phyloP scores from a whole-genome alignment of 2,888 invertebrate species.

The Cerastis rubricosa region DNA sequence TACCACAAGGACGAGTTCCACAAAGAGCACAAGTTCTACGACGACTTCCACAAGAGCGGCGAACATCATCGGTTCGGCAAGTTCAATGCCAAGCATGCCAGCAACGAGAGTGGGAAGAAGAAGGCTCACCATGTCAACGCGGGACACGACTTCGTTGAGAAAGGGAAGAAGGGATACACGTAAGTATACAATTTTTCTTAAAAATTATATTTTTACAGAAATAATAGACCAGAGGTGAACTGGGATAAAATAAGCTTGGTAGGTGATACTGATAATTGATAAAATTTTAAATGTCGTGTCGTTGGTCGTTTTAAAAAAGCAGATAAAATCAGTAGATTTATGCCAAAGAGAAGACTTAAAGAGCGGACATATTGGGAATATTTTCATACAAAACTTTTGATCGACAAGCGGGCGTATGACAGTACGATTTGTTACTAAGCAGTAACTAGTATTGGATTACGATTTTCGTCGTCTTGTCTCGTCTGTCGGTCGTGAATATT shows the following conservation, averaged over 20 bases:
- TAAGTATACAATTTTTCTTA: conserved; percentile 51
- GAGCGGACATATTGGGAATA: too few species aligned
- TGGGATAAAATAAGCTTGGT: neutral
- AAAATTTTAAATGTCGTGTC: neutral
- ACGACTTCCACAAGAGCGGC: conserved; percentile 93
- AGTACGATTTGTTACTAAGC: too few species aligned
- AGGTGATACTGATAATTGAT: neutral
- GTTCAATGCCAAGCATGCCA: conserved; percentile 92
- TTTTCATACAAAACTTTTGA: too few species aligned
- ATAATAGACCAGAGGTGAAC: neutral
- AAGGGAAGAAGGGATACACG: conserved; percentile 92
- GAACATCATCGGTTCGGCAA: conserved; percentile 93
- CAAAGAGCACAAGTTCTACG: conserved; percentile 95
- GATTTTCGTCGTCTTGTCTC: too few species aligned
- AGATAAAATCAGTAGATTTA: neutral
- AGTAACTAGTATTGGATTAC: too few species aligned
- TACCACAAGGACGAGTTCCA: conserved; percentile 95
- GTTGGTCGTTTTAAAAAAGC: neutral
- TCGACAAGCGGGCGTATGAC: too few species aligned
- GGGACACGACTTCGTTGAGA: conserved; percentile 91
- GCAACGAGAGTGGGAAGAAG: conserved; percentile 92
- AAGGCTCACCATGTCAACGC: conserved; percentile 92
- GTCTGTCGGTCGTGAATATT: too few species aligned
- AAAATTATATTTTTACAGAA: neutral
- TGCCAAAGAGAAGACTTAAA: too few species aligned